A percentile compares a stretch with the other conserved stretches of the same genome.
Conservation (phyloP, 2,797 vertebrate species). For the Pagetopsis macropterus region DNA sequence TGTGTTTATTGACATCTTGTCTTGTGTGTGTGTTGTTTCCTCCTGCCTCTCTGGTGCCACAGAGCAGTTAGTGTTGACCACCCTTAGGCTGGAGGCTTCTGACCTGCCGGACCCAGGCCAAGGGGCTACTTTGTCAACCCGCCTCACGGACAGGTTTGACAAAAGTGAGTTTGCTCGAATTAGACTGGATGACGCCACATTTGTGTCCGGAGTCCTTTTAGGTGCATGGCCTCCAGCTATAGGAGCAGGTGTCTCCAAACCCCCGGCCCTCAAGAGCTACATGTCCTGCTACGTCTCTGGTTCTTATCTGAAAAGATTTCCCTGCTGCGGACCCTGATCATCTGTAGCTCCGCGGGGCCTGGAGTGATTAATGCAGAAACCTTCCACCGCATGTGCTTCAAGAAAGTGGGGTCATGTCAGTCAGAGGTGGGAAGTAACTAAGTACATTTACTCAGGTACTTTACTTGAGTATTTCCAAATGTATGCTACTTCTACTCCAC, state of each 20-base stretch:
- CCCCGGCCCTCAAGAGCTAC: constrained; percentile 78
- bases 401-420: constrained; percentile 23
- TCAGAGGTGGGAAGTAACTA: too few species aligned
- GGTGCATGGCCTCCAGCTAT: constrained; percentile 76
- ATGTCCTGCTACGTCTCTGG: constrained; percentile 31
- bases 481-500: too few species aligned
- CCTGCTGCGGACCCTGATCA: constrained; percentile 50
- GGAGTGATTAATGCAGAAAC: constrained; percentile 67
- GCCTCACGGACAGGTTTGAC: constrained; percentile 86
- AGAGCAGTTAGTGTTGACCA: constrained; percentile 90
- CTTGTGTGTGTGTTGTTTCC: constrained; percentile 83
- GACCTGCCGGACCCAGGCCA: constrained; percentile 79
- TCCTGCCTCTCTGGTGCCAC: constrained; percentile 71
- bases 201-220: constrained; percentile 57
- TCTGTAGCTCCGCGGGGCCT: constrained; percentile 77
- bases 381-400: constrained; percentile 76
- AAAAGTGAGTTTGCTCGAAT: constrained; percentile 86
- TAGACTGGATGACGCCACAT: constrained; percentile 70
- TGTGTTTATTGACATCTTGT: constrained; percentile 75
- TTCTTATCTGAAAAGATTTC: constrained; percentile 45
- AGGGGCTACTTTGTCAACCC: constrained; percentile 80
- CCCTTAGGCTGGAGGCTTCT: constrained; percentile 86
- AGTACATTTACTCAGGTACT: too few species aligned
- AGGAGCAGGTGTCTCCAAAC: constrained; percentile 56
- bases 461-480: too few species aligned